Conservation (phyloP, 2,888 invertebrate genomes). For the Megalurothrips usitatus region DNA sequence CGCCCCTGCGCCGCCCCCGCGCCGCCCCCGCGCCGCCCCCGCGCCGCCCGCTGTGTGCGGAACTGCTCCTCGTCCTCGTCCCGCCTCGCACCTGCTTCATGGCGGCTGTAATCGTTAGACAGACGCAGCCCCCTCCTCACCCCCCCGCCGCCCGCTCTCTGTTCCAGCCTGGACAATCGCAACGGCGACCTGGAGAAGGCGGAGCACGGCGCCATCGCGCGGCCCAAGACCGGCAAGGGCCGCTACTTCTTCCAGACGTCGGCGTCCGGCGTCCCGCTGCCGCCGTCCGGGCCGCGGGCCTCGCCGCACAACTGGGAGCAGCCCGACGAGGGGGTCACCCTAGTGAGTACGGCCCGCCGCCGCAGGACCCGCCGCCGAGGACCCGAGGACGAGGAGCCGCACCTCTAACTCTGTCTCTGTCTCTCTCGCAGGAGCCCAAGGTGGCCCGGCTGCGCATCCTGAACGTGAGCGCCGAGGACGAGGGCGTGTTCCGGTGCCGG, state of each 20-base stretch:
- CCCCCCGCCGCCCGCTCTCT: neutral
- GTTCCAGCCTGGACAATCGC: slow-evolving; percentile 21
- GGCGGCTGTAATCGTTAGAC: neutral
- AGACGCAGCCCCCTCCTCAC: too few species aligned
- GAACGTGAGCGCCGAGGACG: slow-evolving; percentile 38
- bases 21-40: too few species aligned
- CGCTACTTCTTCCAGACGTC: slow-evolving; percentile 8
- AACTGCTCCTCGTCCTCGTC: neutral
- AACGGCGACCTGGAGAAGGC: slow-evolving; percentile 8
- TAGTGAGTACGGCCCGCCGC: too few species aligned
- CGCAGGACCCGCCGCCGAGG: too few species aligned
- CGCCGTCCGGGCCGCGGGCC: neutral
- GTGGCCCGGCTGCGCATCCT: slow-evolving; percentile 10
- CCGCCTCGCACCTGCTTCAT: neutral
- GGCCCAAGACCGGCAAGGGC: slow-evolving; percentile 12
- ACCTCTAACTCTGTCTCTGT: too few species aligned
- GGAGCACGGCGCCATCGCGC: slow-evolving; percentile 3
- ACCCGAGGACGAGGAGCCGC: too few species aligned
- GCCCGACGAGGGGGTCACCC: neutral
- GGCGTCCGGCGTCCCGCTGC: slow-evolving; percentile 8
- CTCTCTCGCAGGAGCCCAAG: neutral
- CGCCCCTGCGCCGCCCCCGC: too few species aligned
- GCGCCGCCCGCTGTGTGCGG: too few species aligned
- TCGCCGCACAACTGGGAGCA: slow-evolving; percentile 7
- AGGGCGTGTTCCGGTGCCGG: slow-evolving; percentile 50